Evolutionary conservation across 1,140 invertebrate species (phyloP).

Genomic region (Pinna nobilis): DNA sequence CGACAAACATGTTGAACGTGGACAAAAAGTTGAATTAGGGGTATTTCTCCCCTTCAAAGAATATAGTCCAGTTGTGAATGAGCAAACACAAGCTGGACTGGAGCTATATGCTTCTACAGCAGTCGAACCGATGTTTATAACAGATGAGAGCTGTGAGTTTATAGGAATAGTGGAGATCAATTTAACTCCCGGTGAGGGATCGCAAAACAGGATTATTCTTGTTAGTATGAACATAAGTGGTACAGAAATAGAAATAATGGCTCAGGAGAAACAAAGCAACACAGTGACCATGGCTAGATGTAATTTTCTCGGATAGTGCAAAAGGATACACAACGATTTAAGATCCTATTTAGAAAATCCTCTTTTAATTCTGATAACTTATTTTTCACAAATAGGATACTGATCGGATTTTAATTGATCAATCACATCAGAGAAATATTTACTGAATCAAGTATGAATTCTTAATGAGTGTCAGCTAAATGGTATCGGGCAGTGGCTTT

Average conservation of each 20-base stretch:
- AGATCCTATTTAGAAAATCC: no score
- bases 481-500: no score
- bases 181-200: neutral
- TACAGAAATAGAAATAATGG: neutral
- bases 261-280: neutral
- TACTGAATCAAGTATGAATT: no score
- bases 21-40: slow-evolving; percentile 5
- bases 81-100: neutral
- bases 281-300: neutral
- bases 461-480: no score
- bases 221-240: neutral
- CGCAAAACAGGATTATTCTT: neutral
- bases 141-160: neutral
- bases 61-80: neutral
- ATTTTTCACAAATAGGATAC: no score
- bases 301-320: neutral
- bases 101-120: neutral
- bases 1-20: slow-evolving; percentile 11
- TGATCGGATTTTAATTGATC: no score
- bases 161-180: slow-evolving; percentile 7
- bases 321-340: no score
- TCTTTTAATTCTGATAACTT: no score
- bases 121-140: neutral
- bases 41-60: neutral
- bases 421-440: no score